Evolutionary conservation across 2,797 vertebrate species (phyloP).

Genomic region (Phoeniculus purpureus): DNA sequence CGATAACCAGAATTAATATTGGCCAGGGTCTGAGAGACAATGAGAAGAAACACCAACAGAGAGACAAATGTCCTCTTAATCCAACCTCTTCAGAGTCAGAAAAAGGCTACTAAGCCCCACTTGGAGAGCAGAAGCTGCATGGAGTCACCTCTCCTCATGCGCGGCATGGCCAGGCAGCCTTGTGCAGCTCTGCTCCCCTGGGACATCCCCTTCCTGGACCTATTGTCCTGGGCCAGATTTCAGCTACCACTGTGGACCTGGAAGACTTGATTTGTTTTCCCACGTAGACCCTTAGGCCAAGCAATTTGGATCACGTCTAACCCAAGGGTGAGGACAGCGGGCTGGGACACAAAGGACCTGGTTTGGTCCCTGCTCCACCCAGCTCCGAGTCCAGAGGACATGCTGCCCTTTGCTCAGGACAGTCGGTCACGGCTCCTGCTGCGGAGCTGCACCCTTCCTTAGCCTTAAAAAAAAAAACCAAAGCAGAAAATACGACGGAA

Average conservation of each 20-base stretch:
- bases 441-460: not conserved
- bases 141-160: not conserved
- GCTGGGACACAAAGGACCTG: not conserved
- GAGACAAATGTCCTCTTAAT: not conserved
- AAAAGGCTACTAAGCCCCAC: not conserved
- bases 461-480: not conserved
- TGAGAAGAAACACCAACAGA: not conserved
- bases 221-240: constrained; percentile 22
- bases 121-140: not conserved
- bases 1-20: not conserved
- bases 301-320: not conserved
- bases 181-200: constrained; percentile 7
- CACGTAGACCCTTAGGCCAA: not conserved
- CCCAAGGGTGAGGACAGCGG: not conserved
- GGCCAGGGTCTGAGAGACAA: not conserved
- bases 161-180: not conserved
- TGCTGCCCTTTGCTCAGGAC: not conserved
- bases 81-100: not conserved
- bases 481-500: not conserved
- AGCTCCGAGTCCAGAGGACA: fast-evolving
- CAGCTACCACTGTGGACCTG: fast-evolving
- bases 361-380: not conserved
- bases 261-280: not conserved
- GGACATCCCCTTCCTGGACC: not conserved
- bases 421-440: not conserved